Conservation (phyloP, 2,797 vertebrate genomes). For the Apogon talboti region DNA sequence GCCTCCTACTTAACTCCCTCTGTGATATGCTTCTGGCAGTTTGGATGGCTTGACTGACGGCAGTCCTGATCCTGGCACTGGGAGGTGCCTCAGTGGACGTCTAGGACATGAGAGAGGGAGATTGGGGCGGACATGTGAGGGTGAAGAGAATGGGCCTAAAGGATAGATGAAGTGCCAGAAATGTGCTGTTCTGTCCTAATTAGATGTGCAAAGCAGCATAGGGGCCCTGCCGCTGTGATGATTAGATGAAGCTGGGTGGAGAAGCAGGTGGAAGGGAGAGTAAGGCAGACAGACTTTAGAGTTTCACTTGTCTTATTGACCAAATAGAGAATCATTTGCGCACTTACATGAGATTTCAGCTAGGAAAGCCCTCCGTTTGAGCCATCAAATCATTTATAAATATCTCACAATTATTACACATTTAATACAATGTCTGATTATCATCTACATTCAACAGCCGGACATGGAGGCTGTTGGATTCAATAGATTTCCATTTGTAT, state of each 20-base stretch:
- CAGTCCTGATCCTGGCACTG: conserved; percentile 75
- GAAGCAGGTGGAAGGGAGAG: not conserved
- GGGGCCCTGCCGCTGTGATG: conserved; percentile 35
- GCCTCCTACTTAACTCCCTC: conserved; percentile 83
- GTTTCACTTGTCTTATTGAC: conserved; percentile 3
- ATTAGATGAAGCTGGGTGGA: conserved; percentile 5
- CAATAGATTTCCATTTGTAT: no score
- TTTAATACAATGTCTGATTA: no score
- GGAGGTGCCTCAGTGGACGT: conserved; percentile 71
- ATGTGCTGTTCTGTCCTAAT: conserved; percentile 59
- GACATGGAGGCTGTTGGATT: no score
- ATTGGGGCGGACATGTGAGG: conserved; percentile 69
- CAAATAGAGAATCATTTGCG: not conserved
- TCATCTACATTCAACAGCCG: no score
- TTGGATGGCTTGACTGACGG: conserved; percentile 84
- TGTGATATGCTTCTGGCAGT: conserved; percentile 82
- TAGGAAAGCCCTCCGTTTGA: not conserved
- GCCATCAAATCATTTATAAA: not conserved
- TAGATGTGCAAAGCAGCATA: conserved; percentile 65
- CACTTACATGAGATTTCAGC: no score
- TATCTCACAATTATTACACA: no score
- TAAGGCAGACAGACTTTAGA: conserved; percentile 6
- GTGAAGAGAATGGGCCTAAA: conserved; percentile 53
- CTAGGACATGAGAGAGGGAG: conserved; percentile 69
- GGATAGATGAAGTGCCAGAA: conserved; percentile 41